phyloP scores from a whole-genome alignment of 2,888 invertebrate genomes.

The Melieria omissa region DNA sequence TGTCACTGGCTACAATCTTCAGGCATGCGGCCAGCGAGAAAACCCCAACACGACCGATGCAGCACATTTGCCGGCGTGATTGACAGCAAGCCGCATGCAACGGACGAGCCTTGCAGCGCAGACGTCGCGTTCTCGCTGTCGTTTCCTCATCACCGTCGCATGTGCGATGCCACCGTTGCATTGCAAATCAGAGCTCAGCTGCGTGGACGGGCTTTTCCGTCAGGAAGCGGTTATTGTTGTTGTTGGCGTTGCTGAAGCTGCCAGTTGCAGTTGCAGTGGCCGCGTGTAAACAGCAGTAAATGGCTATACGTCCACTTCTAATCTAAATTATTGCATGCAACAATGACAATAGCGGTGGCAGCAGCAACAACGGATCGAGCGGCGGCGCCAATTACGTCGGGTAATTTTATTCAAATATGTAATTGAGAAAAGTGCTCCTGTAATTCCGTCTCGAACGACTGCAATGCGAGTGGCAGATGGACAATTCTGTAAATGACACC shows the following conservation, averaged over 20 bases:
- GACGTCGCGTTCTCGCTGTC: too few relatives aligned
- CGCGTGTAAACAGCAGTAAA: conserved; percentile 38
- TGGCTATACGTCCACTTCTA: conserved; percentile 45
- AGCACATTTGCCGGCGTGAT: conserved; percentile 19
- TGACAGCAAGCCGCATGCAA: conserved; percentile 29
- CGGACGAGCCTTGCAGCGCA: conserved; percentile 4
- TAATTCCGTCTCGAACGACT: conserved; percentile 43
- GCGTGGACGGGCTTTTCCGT: too few relatives aligned
- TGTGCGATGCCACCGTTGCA: too few relatives aligned
- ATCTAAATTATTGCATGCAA: conserved; percentile 62
- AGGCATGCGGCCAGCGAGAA: conserved; percentile 13
- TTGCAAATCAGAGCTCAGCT: too few relatives aligned
- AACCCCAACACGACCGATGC: not conserved
- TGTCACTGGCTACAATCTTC: conserved; percentile 51
- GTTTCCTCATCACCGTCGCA: too few relatives aligned
- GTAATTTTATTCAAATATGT: conserved; percentile 56
- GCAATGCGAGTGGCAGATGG: conserved; percentile 43
- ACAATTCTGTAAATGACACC: conserved; percentile 47
- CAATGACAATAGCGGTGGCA: conserved; percentile 24
- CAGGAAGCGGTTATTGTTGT: too few relatives aligned
- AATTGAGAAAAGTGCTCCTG: conserved; percentile 64
- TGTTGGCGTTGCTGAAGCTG: too few relatives aligned
- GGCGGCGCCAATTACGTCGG: conserved; percentile 44
- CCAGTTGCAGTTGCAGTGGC: too few relatives aligned
- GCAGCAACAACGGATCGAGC: conserved; percentile 22